Conservation (phyloP, 2,888 invertebrate genomes). For the Melipona bicolor region DNA sequence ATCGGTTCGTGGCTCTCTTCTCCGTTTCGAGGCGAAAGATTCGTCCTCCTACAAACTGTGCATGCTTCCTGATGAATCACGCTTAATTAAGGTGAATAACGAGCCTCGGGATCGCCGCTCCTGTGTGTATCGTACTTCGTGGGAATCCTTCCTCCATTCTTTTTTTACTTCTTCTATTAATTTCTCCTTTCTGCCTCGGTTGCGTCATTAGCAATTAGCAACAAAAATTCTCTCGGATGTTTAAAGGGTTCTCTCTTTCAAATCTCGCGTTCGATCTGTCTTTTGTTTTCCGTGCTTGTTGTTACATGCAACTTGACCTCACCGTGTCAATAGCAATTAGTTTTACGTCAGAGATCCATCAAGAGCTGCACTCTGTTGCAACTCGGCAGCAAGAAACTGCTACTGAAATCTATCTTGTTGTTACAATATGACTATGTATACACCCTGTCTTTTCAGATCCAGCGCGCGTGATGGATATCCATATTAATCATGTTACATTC, state of each 20-base stretch:
- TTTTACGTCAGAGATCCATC: constrained; percentile 1
- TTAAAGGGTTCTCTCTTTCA: no score
- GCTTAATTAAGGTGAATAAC: constrained; percentile 37
- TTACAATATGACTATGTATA: background rate
- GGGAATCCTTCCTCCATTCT: background rate
- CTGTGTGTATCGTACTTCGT: background rate
- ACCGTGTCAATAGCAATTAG: no score
- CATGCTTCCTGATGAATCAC: constrained; percentile 46
- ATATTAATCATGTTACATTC: constrained; percentile 12
- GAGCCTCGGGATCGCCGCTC: background rate
- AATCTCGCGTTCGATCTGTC: no score
- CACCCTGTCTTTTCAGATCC: background rate
- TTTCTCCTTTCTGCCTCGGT: background rate
- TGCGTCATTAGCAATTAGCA: background rate
- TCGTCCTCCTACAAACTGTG: constrained; percentile 21
- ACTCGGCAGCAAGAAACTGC: no score
- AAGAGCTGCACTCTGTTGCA: background rate
- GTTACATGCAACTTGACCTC: no score
- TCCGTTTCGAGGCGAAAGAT: constrained; percentile 41
- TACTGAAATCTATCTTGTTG: constrained; percentile 14
- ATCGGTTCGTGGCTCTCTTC: constrained; percentile 28
- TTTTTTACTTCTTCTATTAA: background rate
- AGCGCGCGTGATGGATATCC: constrained; percentile 21
- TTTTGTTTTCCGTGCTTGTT: no score
- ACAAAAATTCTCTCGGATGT: background rate